Evolutionary conservation across 1,140 invertebrate species (phyloP), one percentile per base, ranked within the genome.

Genomic region (Brachionus sp.): DNA sequence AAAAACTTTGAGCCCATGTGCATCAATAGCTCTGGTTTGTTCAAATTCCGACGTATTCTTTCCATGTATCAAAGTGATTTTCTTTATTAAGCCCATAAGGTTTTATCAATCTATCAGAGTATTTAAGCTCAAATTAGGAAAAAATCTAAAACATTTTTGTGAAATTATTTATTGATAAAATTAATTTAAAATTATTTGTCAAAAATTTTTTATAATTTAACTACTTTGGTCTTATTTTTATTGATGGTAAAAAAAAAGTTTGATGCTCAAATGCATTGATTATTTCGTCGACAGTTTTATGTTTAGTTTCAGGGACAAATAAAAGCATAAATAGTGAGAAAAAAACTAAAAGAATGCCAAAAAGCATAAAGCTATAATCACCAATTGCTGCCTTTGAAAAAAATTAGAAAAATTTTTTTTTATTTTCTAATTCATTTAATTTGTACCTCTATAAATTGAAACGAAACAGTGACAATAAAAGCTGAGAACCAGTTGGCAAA

Each of bases 401-500:
- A 80, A 16, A 68, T 16, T 5, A 33, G 10, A 23, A n/a, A 33
- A 29, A 13, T 37, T 16, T 42, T 42, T 12, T 46, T 73, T n/a
- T n/a, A n/a, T n/a, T n/a, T n/a, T 42, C 13, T 42, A 46, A 82
- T n/a, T 39, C 12, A 29, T 66, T 16, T 4, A 39, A 39, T 42
- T 29, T 44, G 25, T 68, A 88, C 88, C 84, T 92, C 90, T 77
- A 95, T 86, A 1, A 88, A 88, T 12, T 92, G 95, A 91, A 98
- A 98, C 86, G 93, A 93, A 87, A 97, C 95, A 86, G 95, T 96
- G 86, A 99, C 96, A 83, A 96, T 90, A 90, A 98, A 98, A 90
- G 98, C 99, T 86, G 95, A 95, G 87, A 95, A 92, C 97, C 97
- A 99, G 91, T 99, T 99, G 89, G 97, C 94, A 85, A 98, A 91